Percentiles rank a stretch among this genome's conserved stretches.
These are phyloP conservation scores for Eustalomyia histrio DNA, from an alignment of 2,888 invertebrate species.

Conservation along the genomic window DNA sequence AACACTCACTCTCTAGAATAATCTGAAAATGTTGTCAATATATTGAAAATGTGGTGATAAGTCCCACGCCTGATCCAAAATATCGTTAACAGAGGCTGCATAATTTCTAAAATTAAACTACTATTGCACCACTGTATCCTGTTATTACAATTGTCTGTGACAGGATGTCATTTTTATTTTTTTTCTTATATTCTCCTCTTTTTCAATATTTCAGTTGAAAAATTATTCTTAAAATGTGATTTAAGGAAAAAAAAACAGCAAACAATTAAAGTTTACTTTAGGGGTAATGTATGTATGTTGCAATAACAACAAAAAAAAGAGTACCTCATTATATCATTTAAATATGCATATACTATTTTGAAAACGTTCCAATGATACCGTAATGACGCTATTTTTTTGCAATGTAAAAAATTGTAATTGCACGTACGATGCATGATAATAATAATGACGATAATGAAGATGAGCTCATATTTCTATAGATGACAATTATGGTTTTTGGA, in stretches of 20 bases:
- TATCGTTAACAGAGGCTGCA: too few species aligned
- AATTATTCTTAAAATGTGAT: slow-evolving; percentile 38
- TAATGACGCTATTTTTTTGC: slow-evolving; percentile 56
- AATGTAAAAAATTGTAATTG: slow-evolving; percentile 25
- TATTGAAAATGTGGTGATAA: too few species aligned
- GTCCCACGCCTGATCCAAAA: too few species aligned
- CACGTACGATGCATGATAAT: slow-evolving; percentile 41
- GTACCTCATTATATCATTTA: slow-evolving; percentile 59
- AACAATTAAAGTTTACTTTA: slow-evolving; percentile 28
- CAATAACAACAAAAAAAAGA: slow-evolving; percentile 21
- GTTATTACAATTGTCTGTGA: slow-evolving; percentile 27
- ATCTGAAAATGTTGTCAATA: too few species aligned
- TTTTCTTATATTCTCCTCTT: not conserved
- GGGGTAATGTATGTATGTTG: slow-evolving; percentile 24
- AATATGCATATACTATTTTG: slow-evolving; percentile 39
- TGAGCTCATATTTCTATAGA: slow-evolving; percentile 47
- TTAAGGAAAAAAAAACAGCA: slow-evolving; percentile 12
- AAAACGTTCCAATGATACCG: slow-evolving; percentile 54
- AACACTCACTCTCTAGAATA: too few species aligned
- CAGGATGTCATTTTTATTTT: slow-evolving; percentile 33
- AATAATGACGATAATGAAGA: slow-evolving; percentile 29
- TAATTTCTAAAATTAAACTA: too few species aligned
- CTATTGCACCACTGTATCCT: slow-evolving; percentile 31
- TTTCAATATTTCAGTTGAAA: slow-evolving; percentile 29
- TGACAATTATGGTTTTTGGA: slow-evolving; percentile 29